Evolutionary conservation across 2,113 vertebrate genomes (phyloP).

Genomic region (Tringa solitaria): DNA sequence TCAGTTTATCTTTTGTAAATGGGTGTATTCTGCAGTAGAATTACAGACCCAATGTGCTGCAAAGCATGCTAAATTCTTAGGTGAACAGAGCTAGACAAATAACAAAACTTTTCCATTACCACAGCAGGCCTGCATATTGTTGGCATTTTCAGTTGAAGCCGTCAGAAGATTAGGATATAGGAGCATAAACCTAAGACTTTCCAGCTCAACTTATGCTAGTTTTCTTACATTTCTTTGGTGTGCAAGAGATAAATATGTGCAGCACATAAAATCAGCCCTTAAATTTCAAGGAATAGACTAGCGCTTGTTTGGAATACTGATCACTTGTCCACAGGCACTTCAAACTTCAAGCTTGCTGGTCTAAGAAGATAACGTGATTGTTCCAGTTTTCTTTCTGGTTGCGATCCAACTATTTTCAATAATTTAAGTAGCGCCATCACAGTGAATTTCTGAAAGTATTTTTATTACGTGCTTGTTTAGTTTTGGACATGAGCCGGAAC

Average conservation of each 20-base stretch:
- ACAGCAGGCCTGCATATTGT: background rate
- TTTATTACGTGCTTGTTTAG: background rate
- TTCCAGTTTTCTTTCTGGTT: background rate
- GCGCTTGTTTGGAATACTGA: background rate
- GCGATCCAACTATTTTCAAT: background rate
- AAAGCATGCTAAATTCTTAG: background rate
- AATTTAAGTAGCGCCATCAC: background rate
- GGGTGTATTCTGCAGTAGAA: background rate
- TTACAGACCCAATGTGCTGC: background rate
- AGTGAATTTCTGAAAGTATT: background rate
- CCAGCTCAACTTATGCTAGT: background rate
- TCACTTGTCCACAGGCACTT: background rate
- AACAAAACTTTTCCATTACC: background rate
- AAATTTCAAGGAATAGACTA: background rate
- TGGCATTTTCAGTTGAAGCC: background rate
- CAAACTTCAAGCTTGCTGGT: background rate
- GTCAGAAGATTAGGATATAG: background rate
- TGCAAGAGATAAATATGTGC: background rate
- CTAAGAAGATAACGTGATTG: background rate
- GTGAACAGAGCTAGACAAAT: background rate
- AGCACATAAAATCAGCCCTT: background rate
- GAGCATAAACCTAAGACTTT: background rate
- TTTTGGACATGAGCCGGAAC: background rate
- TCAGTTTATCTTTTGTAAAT: background rate
- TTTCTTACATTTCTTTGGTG: background rate